phyloP scores from a whole-genome alignment of 2,797 vertebrate genomes.

The Setipinna tenuifilis region DNA sequence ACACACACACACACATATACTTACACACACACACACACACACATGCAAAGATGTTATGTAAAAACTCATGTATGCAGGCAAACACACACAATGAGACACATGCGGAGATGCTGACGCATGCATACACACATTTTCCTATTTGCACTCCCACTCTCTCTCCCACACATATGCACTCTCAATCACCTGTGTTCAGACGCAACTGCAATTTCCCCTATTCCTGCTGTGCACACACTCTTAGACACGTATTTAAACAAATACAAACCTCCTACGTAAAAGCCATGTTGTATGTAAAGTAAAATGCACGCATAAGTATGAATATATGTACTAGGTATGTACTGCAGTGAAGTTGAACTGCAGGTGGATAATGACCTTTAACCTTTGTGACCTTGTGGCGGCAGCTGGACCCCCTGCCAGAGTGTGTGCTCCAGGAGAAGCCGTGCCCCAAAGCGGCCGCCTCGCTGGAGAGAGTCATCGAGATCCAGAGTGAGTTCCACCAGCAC shows the following conservation, averaged over 20 bases:
- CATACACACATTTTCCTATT: neutral
- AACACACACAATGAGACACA: neutral
- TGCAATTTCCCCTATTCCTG: no score
- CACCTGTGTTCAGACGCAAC: no score
- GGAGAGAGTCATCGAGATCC: conserved; percentile 94
- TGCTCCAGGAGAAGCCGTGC: conserved; percentile 86
- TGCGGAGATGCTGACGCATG: neutral
- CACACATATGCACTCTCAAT: neutral
- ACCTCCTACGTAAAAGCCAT: neutral
- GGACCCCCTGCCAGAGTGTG: conserved; percentile 81
- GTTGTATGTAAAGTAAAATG: no score
- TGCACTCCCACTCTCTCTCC: neutral
- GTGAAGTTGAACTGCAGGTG: neutral
- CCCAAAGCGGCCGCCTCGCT: conserved; percentile 87
- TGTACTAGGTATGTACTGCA: neutral
- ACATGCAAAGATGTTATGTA: neutral
- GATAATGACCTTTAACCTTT: neutral
- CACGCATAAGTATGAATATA: neutral
- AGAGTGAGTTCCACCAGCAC: conserved; percentile 77
- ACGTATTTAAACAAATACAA: neutral
- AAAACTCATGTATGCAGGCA: no score
- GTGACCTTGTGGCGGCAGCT: conserved; percentile 67
- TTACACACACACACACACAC: neutral
- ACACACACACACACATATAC: neutral
- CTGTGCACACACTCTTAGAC: neutral